Base-by-base conservation (phyloP, 2,888 invertebrate species). In the Sarcophaga subvicina region DNA sequence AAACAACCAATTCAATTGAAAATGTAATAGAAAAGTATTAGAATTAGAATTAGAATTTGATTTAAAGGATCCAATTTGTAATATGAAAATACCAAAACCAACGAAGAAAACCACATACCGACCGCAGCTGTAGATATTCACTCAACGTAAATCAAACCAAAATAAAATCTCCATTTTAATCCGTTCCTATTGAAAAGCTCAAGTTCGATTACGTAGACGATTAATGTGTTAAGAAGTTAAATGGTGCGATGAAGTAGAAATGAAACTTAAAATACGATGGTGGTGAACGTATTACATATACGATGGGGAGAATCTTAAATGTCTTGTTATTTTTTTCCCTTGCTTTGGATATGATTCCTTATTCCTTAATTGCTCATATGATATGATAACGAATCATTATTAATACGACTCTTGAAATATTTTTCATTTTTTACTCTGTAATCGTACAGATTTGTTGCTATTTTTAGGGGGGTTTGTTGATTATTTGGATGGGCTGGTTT, bases 101-200 rank as follows among this genome's bases (percentile, higher is more conserved):
- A n/a, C 87, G 87, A 71, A 76, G 84, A 81, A 84, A 81, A 47
- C 79, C 81, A 87, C 87, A 76, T 87, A 87, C 87, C 87, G 17
- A 54, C 54, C 37, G 83, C 87, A 81, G 79, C 60, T 83, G 69
- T 72, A 72, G 62, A 59, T 72, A 25, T 75, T 75, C 45, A 20
- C 54, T 54, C 54, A 54, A 54, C 12, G 12, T 5, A 1, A 14
- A 54, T 54, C 54, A 54, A 59, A 66, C 72, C 78, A 49, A 67
- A 75, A n/a, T 12, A 60, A 78, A 79, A 60, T 72, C 59, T 82
- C 77, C 83, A 75, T 73, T 70, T 71, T 59, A 60, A 72, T 75
- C 20, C 59, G 59, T 77, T 77, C 37, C 10, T 37, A 37, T 37
- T 8, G 10, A 10, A 27, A 37, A 27, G 2, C 37, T 37, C 6